Evolutionary conservation across 2,797 vertebrate species (phyloP).

Genomic region (Xenentodon cancila): DNA sequence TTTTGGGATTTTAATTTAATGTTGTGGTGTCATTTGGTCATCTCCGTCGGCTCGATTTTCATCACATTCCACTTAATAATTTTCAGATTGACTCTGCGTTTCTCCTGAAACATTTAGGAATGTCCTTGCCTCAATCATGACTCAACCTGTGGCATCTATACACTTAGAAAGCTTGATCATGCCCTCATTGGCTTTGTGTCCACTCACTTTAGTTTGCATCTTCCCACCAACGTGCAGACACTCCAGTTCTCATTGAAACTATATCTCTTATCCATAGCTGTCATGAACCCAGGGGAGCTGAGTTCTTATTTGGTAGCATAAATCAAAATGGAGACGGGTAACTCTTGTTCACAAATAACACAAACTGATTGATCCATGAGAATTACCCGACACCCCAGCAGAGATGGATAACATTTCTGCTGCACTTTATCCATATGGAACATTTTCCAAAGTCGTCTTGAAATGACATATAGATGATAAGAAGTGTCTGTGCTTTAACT

Average conservation of each 20-base stretch:
- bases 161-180: too few species aligned
- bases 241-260: slow-evolving; percentile 40
- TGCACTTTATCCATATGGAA: not conserved
- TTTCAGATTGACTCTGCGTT: too few species aligned
- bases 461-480: not conserved
- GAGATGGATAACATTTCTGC: not conserved
- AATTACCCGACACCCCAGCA: slow-evolving; percentile 24
- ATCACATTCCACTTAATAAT: slow-evolving; percentile 5
- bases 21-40: slow-evolving; percentile 29
- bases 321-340: slow-evolving; percentile 32
- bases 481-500: not conserved
- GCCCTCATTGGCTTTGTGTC: not conserved
- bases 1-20: slow-evolving; percentile 22
- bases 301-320: slow-evolving; percentile 45
- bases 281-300: slow-evolving; percentile 44
- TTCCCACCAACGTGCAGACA: slow-evolving; percentile 17
- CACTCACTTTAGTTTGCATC: slow-evolving; percentile 13
- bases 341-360: slow-evolving; percentile 3
- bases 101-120: too few species aligned
- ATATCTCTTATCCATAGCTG: slow-evolving; percentile 55
- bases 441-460: not conserved
- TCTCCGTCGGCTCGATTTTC: slow-evolving; percentile 18
- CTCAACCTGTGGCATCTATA: too few species aligned
- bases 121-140: too few species aligned
- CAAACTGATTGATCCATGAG: slow-evolving; percentile 7